phyloP scores from a whole-genome alignment of 2,797 vertebrate species.

The Sebastes matsubarae region DNA sequence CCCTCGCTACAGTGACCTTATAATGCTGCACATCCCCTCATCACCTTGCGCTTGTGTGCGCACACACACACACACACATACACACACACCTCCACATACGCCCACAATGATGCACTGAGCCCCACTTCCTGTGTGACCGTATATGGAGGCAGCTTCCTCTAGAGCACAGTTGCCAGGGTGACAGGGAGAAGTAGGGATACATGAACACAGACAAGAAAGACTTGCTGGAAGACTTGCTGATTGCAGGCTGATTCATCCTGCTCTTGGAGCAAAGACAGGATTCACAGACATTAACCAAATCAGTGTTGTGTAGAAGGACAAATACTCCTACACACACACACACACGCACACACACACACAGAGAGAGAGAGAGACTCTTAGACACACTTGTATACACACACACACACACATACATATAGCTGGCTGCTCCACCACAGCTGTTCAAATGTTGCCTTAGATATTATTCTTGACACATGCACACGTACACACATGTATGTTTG shows the following conservation, averaged over 20 bases:
- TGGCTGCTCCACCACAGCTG: not conserved
- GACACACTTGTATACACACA: not conserved
- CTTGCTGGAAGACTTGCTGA: conserved; percentile 50
- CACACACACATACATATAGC: not conserved
- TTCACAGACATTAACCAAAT: conserved; percentile 44
- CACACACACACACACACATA: not conserved
- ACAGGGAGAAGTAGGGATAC: conserved; percentile 62
- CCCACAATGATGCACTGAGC: conserved; percentile 34
- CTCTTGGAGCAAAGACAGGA: conserved; percentile 35
- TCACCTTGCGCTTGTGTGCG: conserved; percentile 5
- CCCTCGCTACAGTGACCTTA: conserved; percentile 22
- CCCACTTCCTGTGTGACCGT: conserved; percentile 69
- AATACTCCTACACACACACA: not conserved
- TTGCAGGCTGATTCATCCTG: conserved; percentile 57
- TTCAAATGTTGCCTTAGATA: not conserved
- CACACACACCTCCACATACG: conserved; percentile 18
- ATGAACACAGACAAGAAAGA: conserved; percentile 43
- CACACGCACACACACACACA: not conserved
- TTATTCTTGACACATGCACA: not conserved
- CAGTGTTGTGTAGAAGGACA: not conserved
- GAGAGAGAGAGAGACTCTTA: not conserved
- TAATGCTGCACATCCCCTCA: conserved; percentile 30
- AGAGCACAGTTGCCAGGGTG: conserved; percentile 76
- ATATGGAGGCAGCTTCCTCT: conserved; percentile 69
- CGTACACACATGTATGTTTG: not conserved